phyloP scores from a whole-genome alignment of 2,797 vertebrate genomes.

The Bufotes viridis region DNA sequence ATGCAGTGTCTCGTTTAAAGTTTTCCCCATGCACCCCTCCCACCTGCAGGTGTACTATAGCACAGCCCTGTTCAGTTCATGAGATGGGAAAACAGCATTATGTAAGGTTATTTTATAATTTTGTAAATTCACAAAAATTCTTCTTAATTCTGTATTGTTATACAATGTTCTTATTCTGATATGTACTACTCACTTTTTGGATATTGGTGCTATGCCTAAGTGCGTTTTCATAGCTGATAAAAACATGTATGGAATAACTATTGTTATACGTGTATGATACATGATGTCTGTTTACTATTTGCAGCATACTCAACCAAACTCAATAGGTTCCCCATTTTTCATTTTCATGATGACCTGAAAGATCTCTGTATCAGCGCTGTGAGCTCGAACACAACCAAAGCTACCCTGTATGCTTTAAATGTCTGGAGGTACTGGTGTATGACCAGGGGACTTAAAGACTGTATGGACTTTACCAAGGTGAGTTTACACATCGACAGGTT shows the following conservation, averaged over 20 bases:
- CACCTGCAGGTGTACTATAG: not conserved
- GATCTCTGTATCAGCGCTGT: conserved; percentile 68
- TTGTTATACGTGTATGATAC: not conserved
- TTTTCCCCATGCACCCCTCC: no score
- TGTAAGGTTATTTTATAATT: not conserved
- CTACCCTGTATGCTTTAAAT: conserved; percentile 64
- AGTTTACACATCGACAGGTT: conserved; percentile 24
- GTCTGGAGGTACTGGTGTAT: conserved; percentile 70
- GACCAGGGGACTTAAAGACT: conserved; percentile 69
- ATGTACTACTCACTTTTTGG: not conserved
- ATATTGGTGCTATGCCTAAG: not conserved
- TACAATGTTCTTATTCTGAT: not conserved
- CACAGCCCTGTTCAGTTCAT: not conserved
- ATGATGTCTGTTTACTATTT: conserved; percentile 67
- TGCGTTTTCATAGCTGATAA: not conserved
- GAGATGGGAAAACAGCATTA: not conserved
- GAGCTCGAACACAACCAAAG: conserved; percentile 70
- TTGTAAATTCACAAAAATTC: not conserved
- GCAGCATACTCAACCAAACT: conserved; percentile 71
- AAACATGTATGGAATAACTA: not conserved
- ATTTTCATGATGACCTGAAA: conserved; percentile 70
- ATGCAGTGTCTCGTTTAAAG: no score
- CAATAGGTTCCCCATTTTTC: conserved; percentile 72
- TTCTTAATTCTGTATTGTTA: not conserved
- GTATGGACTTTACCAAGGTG: conserved; percentile 70